Evolutionary conservation across 2,797 vertebrate genomes (phyloP).

Genomic region (Oryzias dopingdopingensis): DNA sequence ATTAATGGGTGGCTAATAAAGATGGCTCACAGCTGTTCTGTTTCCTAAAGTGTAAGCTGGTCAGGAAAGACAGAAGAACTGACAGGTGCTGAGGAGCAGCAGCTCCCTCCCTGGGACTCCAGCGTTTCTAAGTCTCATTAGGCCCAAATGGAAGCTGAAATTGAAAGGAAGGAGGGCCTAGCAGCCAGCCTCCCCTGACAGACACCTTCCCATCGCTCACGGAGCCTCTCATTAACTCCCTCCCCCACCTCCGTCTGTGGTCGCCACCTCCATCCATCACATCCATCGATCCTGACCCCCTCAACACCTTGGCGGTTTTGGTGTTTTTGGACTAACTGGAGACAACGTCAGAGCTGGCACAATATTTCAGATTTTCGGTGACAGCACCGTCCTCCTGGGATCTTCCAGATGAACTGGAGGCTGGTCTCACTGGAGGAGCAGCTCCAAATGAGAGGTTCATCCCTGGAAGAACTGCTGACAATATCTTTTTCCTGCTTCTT

Average conservation of each 20-base stretch:
- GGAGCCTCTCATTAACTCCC: constrained; percentile 58
- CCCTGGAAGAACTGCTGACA: constrained; percentile 48
- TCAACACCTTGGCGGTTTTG: constrained; percentile 42
- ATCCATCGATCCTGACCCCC: constrained; percentile 63
- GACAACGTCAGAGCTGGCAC: constrained; percentile 56
- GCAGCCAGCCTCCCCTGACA: constrained; percentile 26
- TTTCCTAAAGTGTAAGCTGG: not conserved
- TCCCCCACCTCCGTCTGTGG: constrained; percentile 18
- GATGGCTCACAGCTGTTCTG: no score
- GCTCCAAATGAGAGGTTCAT: constrained; percentile 36
- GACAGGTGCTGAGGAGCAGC: constrained; percentile 32
- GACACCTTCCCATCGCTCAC: constrained; percentile 48
- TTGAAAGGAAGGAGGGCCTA: constrained; percentile 22
- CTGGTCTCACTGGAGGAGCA: constrained; percentile 34
- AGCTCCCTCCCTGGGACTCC: constrained; percentile 34
- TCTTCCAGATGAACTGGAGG: constrained; percentile 53
- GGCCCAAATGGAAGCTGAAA: constrained; percentile 49
- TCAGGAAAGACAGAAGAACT: constrained; percentile 22
- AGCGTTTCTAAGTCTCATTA: constrained; percentile 54
- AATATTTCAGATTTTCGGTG: constrained; percentile 65
- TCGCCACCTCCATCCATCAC: constrained; percentile 69
- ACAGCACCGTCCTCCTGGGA: constrained; percentile 49
- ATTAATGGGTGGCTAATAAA: no score
- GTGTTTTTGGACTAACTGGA: constrained; percentile 65
- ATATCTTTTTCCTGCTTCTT: constrained; percentile 45